phyloP scores from a whole-genome alignment of 2,113 vertebrate genomes.

The Pyxicephalus adspersus region DNA sequence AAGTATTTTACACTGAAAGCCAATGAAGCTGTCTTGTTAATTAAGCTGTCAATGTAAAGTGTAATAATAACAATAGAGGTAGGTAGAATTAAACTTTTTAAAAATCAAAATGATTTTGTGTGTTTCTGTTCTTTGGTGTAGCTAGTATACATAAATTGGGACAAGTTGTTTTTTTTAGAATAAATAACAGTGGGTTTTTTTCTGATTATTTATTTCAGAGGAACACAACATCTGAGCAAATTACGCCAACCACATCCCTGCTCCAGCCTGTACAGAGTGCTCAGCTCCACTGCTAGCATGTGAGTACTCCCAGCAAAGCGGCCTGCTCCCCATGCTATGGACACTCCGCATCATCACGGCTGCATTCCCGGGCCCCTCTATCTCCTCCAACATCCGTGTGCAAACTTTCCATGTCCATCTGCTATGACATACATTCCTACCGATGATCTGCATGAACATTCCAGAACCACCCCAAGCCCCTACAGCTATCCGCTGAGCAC shows the following conservation, averaged over 20 bases:
- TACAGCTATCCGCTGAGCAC: constrained; percentile 77
- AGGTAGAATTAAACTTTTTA: no score
- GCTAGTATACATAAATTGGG: no score
- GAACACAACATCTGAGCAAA: constrained; percentile 54
- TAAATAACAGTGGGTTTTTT: constrained; percentile 38
- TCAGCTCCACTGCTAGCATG: constrained; percentile 67
- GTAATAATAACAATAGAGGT: no score
- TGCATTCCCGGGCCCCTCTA: constrained; percentile 71
- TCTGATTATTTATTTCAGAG: constrained; percentile 65
- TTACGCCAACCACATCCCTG: constrained; percentile 61
- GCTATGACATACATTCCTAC: constrained; percentile 72
- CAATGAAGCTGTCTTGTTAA: no score
- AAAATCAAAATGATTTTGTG: no score
- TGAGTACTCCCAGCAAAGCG: constrained; percentile 74
- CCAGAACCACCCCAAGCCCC: constrained; percentile 76
- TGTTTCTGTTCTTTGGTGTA: no score
- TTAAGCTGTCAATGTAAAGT: no score
- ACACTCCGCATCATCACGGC: constrained; percentile 76
- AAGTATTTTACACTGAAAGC: no score
- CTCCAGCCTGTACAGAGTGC: constrained; percentile 69
- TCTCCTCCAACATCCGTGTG: constrained; percentile 63
- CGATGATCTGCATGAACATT: constrained; percentile 72
- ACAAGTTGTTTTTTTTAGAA: no score
- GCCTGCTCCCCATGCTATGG: constrained; percentile 73
- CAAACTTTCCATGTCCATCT: constrained; percentile 70